These are phyloP conservation scores for Eupeodes corollae DNA, from an alignment of 1,140 invertebrate species.

Conservation along the genomic window DNA sequence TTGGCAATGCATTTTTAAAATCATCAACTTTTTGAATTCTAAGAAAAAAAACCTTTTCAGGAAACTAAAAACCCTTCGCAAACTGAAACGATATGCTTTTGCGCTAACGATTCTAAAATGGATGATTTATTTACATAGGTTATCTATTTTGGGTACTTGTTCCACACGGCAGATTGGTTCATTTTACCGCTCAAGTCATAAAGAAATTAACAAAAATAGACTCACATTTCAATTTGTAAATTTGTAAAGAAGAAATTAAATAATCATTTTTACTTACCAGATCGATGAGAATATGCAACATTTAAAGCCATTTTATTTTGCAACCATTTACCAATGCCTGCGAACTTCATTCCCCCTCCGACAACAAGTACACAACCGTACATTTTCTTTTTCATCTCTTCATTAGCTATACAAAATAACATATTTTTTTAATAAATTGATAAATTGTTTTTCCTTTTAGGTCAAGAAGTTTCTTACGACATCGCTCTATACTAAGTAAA, in stretches of 20 bases:
- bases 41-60: too few species aligned
- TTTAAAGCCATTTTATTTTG: slow-evolving; percentile 75
- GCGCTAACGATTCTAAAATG: too few species aligned
- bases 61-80: too few species aligned
- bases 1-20: too few species aligned
- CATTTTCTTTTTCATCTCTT: slow-evolving; percentile 89
- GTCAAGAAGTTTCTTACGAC: slow-evolving; percentile 44
- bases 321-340: slow-evolving; percentile 77
- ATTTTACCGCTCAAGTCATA: too few species aligned
- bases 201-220: too few species aligned
- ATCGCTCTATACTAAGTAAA: slow-evolving; percentile 82
- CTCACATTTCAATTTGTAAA: too few species aligned
- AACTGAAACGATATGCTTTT: too few species aligned
- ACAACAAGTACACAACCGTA: slow-evolving; percentile 86
- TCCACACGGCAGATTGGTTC: too few species aligned
- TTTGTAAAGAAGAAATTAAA: background rate
- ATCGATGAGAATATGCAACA: slow-evolving; percentile 65
- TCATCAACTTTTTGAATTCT: too few species aligned
- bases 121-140: too few species aligned
- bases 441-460: background rate
- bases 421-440: slow-evolving; percentile 1
- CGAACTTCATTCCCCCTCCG: slow-evolving; percentile 80
- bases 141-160: too few species aligned
- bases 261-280: slow-evolving; percentile 16
- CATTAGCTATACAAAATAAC: slow-evolving; percentile 43